A percentile compares a stretch with the other conserved stretches of the same genome.
Evolutionary conservation across 1,140 invertebrate species (phyloP).

Genomic region (Diuraphis noxia): DNA sequence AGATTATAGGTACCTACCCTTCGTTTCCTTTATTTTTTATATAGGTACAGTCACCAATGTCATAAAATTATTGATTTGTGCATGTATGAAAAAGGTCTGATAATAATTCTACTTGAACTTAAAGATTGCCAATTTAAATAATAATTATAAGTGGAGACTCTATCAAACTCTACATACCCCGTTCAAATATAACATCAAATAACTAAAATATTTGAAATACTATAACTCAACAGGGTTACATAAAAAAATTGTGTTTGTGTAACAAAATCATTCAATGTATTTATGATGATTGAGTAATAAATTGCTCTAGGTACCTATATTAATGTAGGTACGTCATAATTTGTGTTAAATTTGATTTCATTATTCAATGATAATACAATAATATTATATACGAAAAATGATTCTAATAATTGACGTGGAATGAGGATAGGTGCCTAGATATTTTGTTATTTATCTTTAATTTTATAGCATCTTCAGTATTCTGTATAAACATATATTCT

Average conservation of each 20-base stretch:
- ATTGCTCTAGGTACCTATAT: no score
- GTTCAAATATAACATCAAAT: not conserved
- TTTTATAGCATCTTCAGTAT: not conserved
- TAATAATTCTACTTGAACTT: not conserved
- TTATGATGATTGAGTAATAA: no score
- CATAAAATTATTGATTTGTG: not conserved
- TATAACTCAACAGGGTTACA: not conserved
- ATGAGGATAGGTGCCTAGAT: not conserved
- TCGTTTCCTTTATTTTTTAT: not conserved
- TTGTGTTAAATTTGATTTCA: no score
- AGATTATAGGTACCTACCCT: slow-evolving; percentile 4
- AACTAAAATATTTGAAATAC: not conserved
- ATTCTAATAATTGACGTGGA: no score
- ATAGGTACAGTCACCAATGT: not conserved
- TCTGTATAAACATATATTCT: not conserved
- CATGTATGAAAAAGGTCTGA: not conserved
- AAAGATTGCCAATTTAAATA: not conserved
- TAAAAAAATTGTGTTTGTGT: no score
- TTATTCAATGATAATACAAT: no score
- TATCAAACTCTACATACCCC: not conserved
- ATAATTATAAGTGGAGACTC: not conserved
- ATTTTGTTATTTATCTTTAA: not conserved
- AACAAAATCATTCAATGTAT: no score
- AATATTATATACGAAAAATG: no score
- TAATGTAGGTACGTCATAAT: no score